Conservation (phyloP, 2,113 vertebrate genomes). For the Brachionichthys hirsutus region DNA sequence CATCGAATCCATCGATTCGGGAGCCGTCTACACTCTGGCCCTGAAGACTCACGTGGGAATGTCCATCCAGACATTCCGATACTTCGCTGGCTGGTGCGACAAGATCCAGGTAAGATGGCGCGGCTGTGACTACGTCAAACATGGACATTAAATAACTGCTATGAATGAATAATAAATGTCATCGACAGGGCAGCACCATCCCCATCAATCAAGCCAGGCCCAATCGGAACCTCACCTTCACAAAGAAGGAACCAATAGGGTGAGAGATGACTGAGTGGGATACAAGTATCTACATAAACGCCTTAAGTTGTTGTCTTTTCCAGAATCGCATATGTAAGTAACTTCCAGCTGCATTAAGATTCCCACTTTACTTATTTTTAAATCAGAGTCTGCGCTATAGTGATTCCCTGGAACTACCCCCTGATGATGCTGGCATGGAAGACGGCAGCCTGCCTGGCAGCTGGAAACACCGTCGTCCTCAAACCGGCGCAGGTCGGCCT, state of each 20-base stretch:
- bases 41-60: slow-evolving; percentile 84
- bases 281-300: too few species aligned
- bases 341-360: too few species aligned
- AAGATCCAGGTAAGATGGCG: slow-evolving; percentile 78
- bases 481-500: slow-evolving; percentile 84
- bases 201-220: slow-evolving; percentile 85
- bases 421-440: slow-evolving; percentile 92
- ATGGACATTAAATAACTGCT: background rate
- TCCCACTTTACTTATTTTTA: too few species aligned
- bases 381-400: slow-evolving; percentile 83
- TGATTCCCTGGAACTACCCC: slow-evolving; percentile 91
- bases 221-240: slow-evolving; percentile 82
- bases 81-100: slow-evolving; percentile 85
- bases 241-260: slow-evolving; percentile 82
- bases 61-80: slow-evolving; percentile 84
- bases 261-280: slow-evolving; percentile 36
- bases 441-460: slow-evolving; percentile 83
- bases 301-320: too few species aligned
- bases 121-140: too few species aligned
- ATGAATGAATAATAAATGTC: background rate
- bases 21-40: slow-evolving; percentile 82
- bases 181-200: slow-evolving; percentile 78
- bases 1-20: slow-evolving; percentile 81
- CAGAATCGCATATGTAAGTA: too few species aligned
- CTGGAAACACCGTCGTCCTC: slow-evolving; percentile 86